phyloP scores from a whole-genome alignment of 2,888 invertebrate genomes.

The Tetropium fuscum region DNA sequence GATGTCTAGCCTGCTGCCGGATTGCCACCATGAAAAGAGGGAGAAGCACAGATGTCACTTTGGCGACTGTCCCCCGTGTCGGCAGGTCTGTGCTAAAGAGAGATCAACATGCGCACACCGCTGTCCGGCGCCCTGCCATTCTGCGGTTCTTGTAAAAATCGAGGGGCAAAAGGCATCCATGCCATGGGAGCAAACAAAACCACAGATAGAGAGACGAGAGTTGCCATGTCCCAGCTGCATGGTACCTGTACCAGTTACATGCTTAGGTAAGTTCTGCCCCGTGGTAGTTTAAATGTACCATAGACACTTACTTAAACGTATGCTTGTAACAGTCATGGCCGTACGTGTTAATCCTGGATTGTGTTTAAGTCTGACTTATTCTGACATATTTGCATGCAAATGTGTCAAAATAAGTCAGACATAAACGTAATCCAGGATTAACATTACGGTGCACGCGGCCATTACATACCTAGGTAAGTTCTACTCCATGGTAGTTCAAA shows the following conservation, averaged over 20 bases:
- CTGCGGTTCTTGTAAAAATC: slow-evolving; percentile 75
- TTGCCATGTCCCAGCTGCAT: slow-evolving; percentile 81
- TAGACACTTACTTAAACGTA: too few relatives aligned
- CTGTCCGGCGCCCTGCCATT: slow-evolving; percentile 82
- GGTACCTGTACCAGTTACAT: slow-evolving; percentile 77
- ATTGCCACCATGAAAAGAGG: slow-evolving; percentile 84
- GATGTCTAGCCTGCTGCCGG: slow-evolving; percentile 73
- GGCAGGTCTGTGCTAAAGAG: slow-evolving; percentile 76
- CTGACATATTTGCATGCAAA: too few relatives aligned
- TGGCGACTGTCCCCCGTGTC: slow-evolving; percentile 86
- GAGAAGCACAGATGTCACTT: slow-evolving; percentile 86
- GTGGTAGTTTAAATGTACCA: too few relatives aligned
- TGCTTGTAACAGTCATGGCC: too few relatives aligned
- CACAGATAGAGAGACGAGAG: slow-evolving; percentile 66
- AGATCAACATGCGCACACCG: slow-evolving; percentile 73
- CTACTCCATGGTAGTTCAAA: too few relatives aligned
- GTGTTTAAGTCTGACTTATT: too few relatives aligned
- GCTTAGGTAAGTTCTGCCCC: slow-evolving; percentile 71
- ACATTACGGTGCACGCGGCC: slow-evolving; percentile 75
- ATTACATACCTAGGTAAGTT: slow-evolving; percentile 74
- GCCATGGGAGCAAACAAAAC: slow-evolving; percentile 72
- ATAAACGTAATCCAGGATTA: too few relatives aligned
- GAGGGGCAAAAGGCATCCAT: slow-evolving; percentile 71
- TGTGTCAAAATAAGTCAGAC: too few relatives aligned
- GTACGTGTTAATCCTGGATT: too few relatives aligned